Evolutionary conservation across 2,797 vertebrate genomes (phyloP), one percentile per base, ranked within the genome.

Genomic region (Rhadinocentrus ornatus): DNA sequence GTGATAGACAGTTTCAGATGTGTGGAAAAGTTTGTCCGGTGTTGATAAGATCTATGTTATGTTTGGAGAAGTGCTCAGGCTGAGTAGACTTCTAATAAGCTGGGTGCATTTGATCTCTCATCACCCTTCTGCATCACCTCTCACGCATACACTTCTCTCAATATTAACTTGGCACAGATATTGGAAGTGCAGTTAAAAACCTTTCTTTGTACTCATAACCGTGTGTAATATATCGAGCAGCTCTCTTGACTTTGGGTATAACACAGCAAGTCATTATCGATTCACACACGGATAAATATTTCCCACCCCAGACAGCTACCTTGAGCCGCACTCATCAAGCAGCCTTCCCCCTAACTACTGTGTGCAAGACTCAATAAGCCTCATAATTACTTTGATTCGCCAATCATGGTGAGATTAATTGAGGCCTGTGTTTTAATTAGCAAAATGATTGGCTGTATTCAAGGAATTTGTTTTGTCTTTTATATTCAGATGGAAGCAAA

Each of bases 351-450:
- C 84, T 82, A 83, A 87, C 87, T 77, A 73, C 84, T 76, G 84
- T 84, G 87, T 67, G 83, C 78, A 73, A 78, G 73, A 86, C 88
- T 91, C 89, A 86, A 71, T 87, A 91, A 84, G 85, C 84, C 90
- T 89, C 84, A 86, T 91, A 92, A 93, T 93, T 91, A 87, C 88
- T 87, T 90, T 91, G 88, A 91, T 89, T 89, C 80, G 58, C 88
- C 90, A 87, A 89, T 89, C 86, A 84, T 59, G 62, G 71, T 4
- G 69, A 89, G 87, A 91, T 91, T 90, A 88, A 87, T 91, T 88
- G 80, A 82, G 66, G 76, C 61, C 71, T 27, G 61, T 84, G 76
- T 87, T 87, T 89, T 90, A 89, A 91, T 91, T 88, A 89, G 81
- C 66, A 18, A 77, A 58, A 56, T 80, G 83, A 90, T 93, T 88